Evolutionary conservation across 2,888 invertebrate genomes (phyloP), one percentile per base, ranked within the genome.

Genomic region (Tortrix viridana): DNA sequence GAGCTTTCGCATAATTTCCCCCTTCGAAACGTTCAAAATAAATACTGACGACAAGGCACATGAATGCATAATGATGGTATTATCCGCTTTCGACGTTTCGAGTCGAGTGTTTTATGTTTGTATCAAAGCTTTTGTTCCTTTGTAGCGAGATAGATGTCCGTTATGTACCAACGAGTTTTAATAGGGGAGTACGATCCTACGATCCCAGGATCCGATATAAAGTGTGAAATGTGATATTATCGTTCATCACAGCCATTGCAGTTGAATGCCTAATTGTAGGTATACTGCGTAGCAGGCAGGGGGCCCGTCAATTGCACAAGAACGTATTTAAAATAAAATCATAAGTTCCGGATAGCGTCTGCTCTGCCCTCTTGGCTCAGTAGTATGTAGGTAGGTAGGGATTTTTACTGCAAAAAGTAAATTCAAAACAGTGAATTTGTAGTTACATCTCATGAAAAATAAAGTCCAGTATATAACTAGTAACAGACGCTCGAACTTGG

Each of bases 31-130:
- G 80, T 88, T 86, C 84, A 88, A 90, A 92, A 91, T 91, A 91
- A 92, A 91, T 89, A 90, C 89, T 90, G 87, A 88, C 82, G 87
- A 89, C 88, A 89, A 89, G 85, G 89, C 87, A 87, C 87, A 91
- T 91, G 91, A 92, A 92, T 91, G 80, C 89, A 88, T 91, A 91
- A 92, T 92, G 89, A 92, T 85, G 85, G 85, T 82, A 87, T 90
- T 91, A 91, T 92, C 83, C 88, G 84, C 81, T 86, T 79, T 84
- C 76, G 84, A 86, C 82, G 79, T 88, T 86, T 91, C 84, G 81
- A 92, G 91, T 91, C n/a, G n/a, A n/a, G 90, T 91, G 91, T 91
- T 91, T 91, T 92, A 74, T 92, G 88, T 83, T 84, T 83, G 84
- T 86, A 88, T 82, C 84, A 74, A 72, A 76, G 74, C 84, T 81